Percentiles rank a stretch among this genome's conserved stretches.
phyloP scores from a whole-genome alignment of 2,888 invertebrate genomes.

The Amiota communis region DNA sequence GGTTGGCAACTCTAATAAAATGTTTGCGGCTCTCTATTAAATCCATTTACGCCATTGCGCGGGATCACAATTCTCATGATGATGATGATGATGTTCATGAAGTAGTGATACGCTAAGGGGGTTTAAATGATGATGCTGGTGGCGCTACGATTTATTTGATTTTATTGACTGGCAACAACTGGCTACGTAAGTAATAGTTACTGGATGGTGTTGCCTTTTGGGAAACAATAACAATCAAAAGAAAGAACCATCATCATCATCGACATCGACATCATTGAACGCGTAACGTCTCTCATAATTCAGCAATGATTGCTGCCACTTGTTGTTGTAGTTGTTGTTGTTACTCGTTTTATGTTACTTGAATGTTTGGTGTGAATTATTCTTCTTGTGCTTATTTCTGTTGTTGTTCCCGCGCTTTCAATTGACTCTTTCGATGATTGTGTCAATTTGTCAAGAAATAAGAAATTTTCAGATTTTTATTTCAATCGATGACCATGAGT shows the following conservation, averaged over 20 bases:
- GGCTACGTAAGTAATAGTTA: background rate
- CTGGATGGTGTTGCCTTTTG: background rate
- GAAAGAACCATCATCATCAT: background rate
- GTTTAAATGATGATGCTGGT: conserved; percentile 14
- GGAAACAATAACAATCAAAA: background rate
- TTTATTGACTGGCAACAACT: background rate
- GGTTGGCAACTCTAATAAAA: conserved; percentile 24
- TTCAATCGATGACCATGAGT: conserved; percentile 51
- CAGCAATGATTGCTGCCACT: conserved; percentile 14
- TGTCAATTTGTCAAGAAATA: conserved; percentile 61
- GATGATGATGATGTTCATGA: background rate
- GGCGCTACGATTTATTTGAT: conserved; percentile 29
- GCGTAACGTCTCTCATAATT: conserved; percentile 11
- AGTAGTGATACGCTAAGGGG: background rate
- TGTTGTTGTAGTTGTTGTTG: background rate
- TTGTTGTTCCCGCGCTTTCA: conserved; percentile 42
- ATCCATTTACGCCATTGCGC: conserved; percentile 13
- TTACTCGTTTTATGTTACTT: background rate
- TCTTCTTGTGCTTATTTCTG: conserved; percentile 22
- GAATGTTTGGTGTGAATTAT: conserved; percentile 44
- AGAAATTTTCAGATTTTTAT: conserved; percentile 47
- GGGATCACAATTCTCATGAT: background rate
- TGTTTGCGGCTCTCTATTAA: conserved; percentile 27
- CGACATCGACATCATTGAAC: background rate
- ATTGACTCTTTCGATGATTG: conserved; percentile 66